Percentiles rank a stretch among this genome's conserved stretches.
phyloP scores from a whole-genome alignment of 2,888 invertebrate genomes.

The Erebia palarica region DNA sequence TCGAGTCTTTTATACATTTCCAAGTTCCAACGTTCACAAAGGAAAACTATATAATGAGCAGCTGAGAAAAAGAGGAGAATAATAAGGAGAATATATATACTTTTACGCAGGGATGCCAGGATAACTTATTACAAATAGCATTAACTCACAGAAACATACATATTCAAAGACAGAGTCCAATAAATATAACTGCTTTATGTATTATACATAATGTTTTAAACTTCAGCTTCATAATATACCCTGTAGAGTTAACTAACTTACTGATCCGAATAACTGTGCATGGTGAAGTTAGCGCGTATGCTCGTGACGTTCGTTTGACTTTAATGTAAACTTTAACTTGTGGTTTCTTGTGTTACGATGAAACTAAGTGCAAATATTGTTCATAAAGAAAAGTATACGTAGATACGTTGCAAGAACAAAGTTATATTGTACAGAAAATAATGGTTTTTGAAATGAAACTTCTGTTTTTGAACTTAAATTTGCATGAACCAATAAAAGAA shows the following conservation, averaged over 20 bases:
- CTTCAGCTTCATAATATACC: too few relatives aligned
- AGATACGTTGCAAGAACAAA: neutral
- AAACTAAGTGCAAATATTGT: neutral
- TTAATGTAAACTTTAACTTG: constrained; percentile 8
- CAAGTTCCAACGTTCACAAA: constrained; percentile 2
- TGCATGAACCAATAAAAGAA: neutral
- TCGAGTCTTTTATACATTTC: constrained; percentile 5
- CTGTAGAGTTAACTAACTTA: too few relatives aligned
- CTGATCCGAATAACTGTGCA: neutral
- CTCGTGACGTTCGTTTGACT: constrained; percentile 6
- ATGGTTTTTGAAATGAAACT: neutral
- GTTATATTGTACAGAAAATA: too few relatives aligned
- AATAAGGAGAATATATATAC: neutral
- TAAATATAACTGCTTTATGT: too few relatives aligned
- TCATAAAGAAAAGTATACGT: neutral
- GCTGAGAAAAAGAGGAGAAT: neutral
- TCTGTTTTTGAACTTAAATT: neutral
- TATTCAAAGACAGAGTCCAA: too few relatives aligned
- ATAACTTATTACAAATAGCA: too few relatives aligned
- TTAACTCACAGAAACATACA: too few relatives aligned
- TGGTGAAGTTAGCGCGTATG: neutral
- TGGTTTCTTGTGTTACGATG: neutral
- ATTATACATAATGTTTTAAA: too few relatives aligned
- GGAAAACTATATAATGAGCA: constrained; percentile 4
- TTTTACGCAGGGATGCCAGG: neutral